Evolutionary conservation across 2,797 vertebrate species (phyloP), one percentile per base, ranked within the genome.

Genomic region (Psittacula echo): DNA sequence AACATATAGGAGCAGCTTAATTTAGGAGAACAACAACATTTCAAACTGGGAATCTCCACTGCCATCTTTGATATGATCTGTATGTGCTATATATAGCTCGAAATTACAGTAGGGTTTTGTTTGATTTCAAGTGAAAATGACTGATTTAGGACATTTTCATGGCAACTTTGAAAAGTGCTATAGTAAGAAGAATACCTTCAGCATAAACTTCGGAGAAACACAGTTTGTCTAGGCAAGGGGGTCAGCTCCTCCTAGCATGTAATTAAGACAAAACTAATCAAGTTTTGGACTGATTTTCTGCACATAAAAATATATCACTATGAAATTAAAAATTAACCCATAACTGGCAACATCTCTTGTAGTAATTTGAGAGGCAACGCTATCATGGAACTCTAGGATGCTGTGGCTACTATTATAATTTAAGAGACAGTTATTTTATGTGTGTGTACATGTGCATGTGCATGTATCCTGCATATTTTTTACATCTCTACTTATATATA

Each of bases 361-460:
- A 19, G 30, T 24, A 94, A 48, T 53, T 41, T 67, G n/a, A 87
- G 47, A 79, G 22, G 23, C 16, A 89, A 80, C 87, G 51, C 10
- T 51, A 3, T 44, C 16, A 65, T 4, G 48, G 37, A 34, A 4
- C 16, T 39, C 21, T 62, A n/a, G 37, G 13, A 51, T n/a, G 17
- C 17, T 81, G 29, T n/a, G 17, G 5, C 74, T 56, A 22, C 23
- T 75, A 10, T 11, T 24, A 60, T 5, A 8, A 29, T 61, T 44
- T 48, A 68, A 87, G 37, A 61, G 23, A 45, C 11, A 14, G 4
- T 8, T 70, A 34, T 51, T 75, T n/a, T 58, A 20, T 11, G 9
- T 5, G 0, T 23, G 5, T 39, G 13, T 13, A 6, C 29, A 7
- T 47, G 14, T 53, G 6, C 37, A 10, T 27, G 15, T 27, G 30